Evolutionary conservation across 2,113 vertebrate genomes (phyloP).

Genomic region (Leptodactylus fuscus): DNA sequence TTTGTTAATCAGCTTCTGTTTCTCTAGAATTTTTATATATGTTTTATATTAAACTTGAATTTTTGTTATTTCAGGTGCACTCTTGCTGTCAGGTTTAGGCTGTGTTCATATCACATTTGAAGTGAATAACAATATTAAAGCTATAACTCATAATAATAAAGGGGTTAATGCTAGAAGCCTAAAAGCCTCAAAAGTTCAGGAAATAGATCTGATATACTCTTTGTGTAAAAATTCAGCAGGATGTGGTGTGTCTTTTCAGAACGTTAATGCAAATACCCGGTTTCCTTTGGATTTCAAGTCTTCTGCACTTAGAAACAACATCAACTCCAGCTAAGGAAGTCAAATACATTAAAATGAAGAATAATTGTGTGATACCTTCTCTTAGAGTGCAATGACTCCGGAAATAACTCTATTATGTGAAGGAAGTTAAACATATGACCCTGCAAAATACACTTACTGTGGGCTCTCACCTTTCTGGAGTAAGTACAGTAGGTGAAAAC

Average conservation of each 20-base stretch:
- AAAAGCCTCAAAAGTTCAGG: conserved; percentile 39
- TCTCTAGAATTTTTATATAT: neutral
- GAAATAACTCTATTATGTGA: neutral
- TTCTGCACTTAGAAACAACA: conserved; percentile 30
- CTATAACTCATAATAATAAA: neutral
- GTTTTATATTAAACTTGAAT: neutral
- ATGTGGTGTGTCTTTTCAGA: conserved; percentile 56
- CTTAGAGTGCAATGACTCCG: neutral
- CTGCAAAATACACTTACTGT: neutral
- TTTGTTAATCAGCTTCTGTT: neutral
- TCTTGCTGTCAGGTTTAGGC: neutral
- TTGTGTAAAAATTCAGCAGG: conserved; percentile 53
- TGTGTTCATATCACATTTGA: no score
- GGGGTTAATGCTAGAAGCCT: conserved; percentile 19
- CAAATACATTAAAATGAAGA: conserved; percentile 2
- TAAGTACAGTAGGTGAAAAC: no score
- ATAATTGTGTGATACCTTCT: neutral
- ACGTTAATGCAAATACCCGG: conserved; percentile 58
- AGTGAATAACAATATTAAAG: neutral
- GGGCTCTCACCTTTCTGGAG: neutral
- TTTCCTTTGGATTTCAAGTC: conserved; percentile 47
- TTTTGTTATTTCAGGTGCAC: neutral
- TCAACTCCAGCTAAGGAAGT: conserved; percentile 28
- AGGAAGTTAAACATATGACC: neutral
- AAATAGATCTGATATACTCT: conserved; percentile 46